Base-by-base conservation (phyloP, 2,797 vertebrate genomes). In the Furcifer pardalis region DNA sequence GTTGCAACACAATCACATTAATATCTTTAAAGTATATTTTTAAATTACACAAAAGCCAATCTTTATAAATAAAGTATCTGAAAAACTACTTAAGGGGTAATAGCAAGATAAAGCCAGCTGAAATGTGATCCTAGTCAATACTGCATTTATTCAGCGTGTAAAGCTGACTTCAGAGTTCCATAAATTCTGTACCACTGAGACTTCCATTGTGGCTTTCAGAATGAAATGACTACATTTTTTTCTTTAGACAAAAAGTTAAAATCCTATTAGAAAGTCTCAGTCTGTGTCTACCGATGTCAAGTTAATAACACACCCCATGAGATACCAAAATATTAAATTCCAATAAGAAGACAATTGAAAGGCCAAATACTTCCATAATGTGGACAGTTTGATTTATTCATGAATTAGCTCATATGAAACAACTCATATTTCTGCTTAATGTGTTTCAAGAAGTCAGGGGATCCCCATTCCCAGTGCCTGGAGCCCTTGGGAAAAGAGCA, bases 121-220 rank as follows among this genome's bases (percentile, higher is more conserved):
- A 94, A 95, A 96, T 94, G 93, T 94, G 94, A 95, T 92, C 88
- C 90, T 91, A 82, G 91, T 93, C 94, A 93, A 94, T 90, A 93
- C 92, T 88, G 85, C 93, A 60, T 92, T 95, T 94, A 95, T 94
- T 94, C 86, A 87, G 91, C 91, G 91, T 91, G 87, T 89, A 94
- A 91, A 91, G 81, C 83, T 88, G 85, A 85, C 88, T 92, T 89
- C 79, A 90, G 88, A 88, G 84, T 90, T 92, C 89, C 91, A 93
- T 96, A 95, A 95, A 96, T 95, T 92, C 90, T 91, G 87, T 81
- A 74, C 81, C 91, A 92, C 92, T 77, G 90, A 95, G 93, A 92
- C 88, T 87, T 94, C 90, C 83, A 92, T 94, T 94, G 94, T 96
- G 94, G 92, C 89, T 95, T 93, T 93, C 95, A 95, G 89, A 95